Evolutionary conservation across 92 coral and sea anemone species (phyloP).

Genomic region (Porites lobata): DNA sequence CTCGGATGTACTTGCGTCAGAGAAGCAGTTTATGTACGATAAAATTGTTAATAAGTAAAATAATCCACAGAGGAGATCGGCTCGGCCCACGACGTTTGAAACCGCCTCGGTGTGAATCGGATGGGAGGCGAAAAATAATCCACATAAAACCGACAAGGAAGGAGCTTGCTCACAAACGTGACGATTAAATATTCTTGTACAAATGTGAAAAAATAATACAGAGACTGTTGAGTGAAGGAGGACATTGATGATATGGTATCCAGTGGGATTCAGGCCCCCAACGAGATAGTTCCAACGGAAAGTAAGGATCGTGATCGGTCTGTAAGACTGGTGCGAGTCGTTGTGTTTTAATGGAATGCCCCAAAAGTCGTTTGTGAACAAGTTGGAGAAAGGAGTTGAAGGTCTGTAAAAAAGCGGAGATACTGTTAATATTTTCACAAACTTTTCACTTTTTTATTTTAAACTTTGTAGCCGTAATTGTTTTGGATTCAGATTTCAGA

Average conservation of each 20-base stretch:
- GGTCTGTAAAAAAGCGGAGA: conserved; percentile 58
- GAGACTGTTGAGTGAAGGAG: conserved; percentile 67
- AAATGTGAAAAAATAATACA: conserved; percentile 65
- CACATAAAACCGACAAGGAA: conserved; percentile 60
- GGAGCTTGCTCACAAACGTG: conserved; percentile 14
- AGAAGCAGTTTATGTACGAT: conserved; percentile 70
- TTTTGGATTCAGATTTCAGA: no score
- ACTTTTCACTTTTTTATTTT: no score
- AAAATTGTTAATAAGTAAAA: conserved; percentile 78
- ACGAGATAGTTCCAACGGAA: conserved; percentile 82
- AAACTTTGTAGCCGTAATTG: no score
- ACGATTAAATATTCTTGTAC: conserved; percentile 69
- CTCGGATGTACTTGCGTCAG: conserved; percentile 3
- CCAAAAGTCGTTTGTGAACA: conserved; percentile 88
- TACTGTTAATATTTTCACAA: no score
- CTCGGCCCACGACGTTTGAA: conserved; percentile 82
- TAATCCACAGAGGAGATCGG: conserved; percentile 76
- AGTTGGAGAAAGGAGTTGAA: conserved; percentile 64
- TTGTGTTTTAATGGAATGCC: conserved; percentile 82
- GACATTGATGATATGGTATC: conserved; percentile 82
- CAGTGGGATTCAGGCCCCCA: conserved; percentile 77
- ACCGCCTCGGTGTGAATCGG: conserved; percentile 96
- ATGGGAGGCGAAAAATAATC: conserved; percentile 79
- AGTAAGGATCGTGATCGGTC: conserved; percentile 82
- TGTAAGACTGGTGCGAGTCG: conserved; percentile 86